A percentile compares a stretch with the other conserved stretches of the same genome.
These are phyloP conservation scores for Myotis vivesi DNA, from an alignment of 2,797 vertebrate genomes.

Conservation along the genomic window DNA sequence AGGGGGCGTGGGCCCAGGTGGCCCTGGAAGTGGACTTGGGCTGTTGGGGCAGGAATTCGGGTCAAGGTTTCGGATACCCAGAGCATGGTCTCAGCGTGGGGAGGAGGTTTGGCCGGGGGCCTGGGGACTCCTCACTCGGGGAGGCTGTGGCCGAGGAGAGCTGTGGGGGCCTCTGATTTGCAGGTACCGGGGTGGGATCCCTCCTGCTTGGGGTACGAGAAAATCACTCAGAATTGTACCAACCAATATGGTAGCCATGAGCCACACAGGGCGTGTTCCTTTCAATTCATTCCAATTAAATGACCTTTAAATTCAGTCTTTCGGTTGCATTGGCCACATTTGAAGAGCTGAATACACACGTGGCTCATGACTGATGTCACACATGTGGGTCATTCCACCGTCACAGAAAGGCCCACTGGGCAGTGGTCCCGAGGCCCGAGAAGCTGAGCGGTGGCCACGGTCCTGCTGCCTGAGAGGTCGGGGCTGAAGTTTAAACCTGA, in stretches of 20 bases:
- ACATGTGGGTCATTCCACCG: not conserved
- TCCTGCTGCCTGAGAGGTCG: not conserved
- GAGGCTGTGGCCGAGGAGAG: too few species aligned
- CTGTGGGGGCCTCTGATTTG: not conserved
- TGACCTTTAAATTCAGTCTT: not conserved
- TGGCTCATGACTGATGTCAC: not conserved
- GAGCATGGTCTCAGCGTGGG: not conserved
- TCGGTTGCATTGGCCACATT: not conserved
- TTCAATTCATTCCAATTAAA: not conserved
- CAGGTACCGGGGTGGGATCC: too few species aligned
- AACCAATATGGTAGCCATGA: not conserved
- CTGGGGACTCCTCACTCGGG: not conserved
- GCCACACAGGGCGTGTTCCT: not conserved
- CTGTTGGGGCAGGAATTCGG: not conserved
- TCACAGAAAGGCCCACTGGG: not conserved
- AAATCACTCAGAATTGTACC: not conserved
- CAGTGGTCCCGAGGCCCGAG: not conserved
- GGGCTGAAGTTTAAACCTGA: not conserved
- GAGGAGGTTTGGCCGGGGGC: not conserved
- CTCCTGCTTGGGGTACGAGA: not conserved
- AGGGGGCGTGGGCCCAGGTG: too few species aligned
- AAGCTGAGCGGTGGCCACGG: not conserved
- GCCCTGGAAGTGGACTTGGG: not conserved
- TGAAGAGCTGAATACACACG: not conserved
- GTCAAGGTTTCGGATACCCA: not conserved